Conservation (phyloP, 1,140 invertebrate species). For the Apis florea region DNA sequence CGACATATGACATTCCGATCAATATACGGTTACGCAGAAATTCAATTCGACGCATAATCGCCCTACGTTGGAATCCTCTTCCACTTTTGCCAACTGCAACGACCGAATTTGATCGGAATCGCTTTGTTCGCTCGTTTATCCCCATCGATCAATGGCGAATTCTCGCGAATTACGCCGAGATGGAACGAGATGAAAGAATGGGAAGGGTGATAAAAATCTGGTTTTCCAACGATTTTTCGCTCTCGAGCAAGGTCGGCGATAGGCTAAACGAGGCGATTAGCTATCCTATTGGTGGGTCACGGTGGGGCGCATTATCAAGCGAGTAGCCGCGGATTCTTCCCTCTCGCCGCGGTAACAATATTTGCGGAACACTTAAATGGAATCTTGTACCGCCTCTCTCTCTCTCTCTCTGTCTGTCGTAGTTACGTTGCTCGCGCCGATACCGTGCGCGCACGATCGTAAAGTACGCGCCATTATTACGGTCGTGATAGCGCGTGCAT, state of each 20-base stretch:
- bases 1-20: not conserved
- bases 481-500: conserved; percentile 46
- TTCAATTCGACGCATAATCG: not conserved
- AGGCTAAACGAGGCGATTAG: conserved; percentile 44
- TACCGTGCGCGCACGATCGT: conserved; percentile 48
- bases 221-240: too few species aligned
- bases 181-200: too few species aligned
- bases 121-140: not conserved
- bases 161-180: too few species aligned
- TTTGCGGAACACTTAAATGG: conserved; percentile 69
- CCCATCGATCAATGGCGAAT: not conserved
- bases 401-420: not conserved
- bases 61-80: not conserved
- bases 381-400: conserved; percentile 41
- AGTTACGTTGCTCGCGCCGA: conserved; percentile 25
- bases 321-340: conserved; percentile 59
- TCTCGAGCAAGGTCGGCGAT: conserved; percentile 14
- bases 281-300: conserved; percentile 21
- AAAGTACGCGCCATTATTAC: conserved; percentile 62
- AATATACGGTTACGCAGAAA: not conserved
- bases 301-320: conserved; percentile 54
- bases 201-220: too few species aligned
- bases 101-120: not conserved
- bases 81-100: too few species aligned
- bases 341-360: conserved; percentile 62